Evolutionary conservation across 2,113 vertebrate species (phyloP).

Genomic region (Apaloderma vittatum): DNA sequence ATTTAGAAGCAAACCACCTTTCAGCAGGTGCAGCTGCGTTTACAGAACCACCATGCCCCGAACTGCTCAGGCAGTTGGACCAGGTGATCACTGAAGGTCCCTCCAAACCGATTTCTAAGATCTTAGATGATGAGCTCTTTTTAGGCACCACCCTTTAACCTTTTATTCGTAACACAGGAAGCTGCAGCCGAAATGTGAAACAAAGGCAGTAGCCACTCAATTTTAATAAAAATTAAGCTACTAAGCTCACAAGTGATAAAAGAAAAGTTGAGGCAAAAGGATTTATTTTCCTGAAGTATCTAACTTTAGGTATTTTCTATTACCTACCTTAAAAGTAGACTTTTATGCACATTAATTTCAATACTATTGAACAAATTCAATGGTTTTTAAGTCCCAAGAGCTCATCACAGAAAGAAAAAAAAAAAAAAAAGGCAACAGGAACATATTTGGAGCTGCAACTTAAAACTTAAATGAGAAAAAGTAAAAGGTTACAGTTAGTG

Average conservation of each 20-base stretch:
- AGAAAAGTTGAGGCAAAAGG: neutral
- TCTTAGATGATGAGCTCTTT: neutral
- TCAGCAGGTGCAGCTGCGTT: neutral
- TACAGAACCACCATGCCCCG: neutral
- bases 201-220: neutral
- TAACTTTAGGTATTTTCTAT: neutral
- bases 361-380: neutral
- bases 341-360: neutral
- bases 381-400: neutral
- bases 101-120: neutral
- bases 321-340: neutral
- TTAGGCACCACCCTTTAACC: neutral
- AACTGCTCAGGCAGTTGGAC: neutral
- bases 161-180: neutral
- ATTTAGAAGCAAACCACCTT: neutral
- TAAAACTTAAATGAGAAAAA: neutral
- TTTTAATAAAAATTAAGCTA: neutral
- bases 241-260: neutral
- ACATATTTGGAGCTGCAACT: neutral
- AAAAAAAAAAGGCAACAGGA: neutral
- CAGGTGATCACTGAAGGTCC: neutral
- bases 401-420: neutral
- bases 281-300: neutral
- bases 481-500: neutral
- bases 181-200: neutral